Percentiles rank a stretch among this genome's conserved stretches.
Evolutionary conservation across 2,113 vertebrate genomes (phyloP).

Genomic region (Grantiella picta): DNA sequence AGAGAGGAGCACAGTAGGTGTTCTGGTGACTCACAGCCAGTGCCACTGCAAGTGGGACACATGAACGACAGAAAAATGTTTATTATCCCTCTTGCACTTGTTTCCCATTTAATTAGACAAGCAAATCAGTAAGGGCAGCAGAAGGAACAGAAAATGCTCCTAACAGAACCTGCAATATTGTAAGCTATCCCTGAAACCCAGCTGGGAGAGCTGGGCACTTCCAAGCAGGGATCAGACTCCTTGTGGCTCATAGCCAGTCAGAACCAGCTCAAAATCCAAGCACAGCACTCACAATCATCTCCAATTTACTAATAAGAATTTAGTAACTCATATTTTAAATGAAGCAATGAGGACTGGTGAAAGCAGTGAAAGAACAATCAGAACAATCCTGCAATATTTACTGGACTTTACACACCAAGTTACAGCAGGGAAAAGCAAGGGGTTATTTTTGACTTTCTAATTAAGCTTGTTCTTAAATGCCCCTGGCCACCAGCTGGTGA

Average conservation of each 20-base stretch:
- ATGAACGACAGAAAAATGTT: fast-evolving
- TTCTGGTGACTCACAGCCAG: not conserved
- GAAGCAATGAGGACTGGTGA: not conserved
- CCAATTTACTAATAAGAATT: not conserved
- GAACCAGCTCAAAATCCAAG: not conserved
- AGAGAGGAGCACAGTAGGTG: not conserved
- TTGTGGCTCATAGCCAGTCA: not conserved
- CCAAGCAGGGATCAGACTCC: not conserved
- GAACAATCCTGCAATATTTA: not conserved
- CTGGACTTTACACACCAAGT: not conserved
- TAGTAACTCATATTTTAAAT: not conserved
- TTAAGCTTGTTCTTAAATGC: conserved; percentile 15
- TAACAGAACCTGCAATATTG: not conserved
- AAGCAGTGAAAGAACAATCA: not conserved
- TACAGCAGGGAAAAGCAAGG: not conserved
- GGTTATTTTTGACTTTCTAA: conserved; percentile 21
- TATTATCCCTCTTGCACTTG: not conserved
- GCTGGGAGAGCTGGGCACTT: not conserved
- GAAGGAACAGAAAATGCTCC: not conserved
- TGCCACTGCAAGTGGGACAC: not conserved
- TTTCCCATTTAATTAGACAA: not conserved
- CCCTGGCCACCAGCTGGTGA: conserved; percentile 37
- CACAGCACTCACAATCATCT: not conserved
- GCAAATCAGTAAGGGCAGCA: not conserved
- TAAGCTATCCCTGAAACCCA: not conserved